phyloP scores from a whole-genome alignment of 2,888 invertebrate species.

The Eupithecia vulgata region DNA sequence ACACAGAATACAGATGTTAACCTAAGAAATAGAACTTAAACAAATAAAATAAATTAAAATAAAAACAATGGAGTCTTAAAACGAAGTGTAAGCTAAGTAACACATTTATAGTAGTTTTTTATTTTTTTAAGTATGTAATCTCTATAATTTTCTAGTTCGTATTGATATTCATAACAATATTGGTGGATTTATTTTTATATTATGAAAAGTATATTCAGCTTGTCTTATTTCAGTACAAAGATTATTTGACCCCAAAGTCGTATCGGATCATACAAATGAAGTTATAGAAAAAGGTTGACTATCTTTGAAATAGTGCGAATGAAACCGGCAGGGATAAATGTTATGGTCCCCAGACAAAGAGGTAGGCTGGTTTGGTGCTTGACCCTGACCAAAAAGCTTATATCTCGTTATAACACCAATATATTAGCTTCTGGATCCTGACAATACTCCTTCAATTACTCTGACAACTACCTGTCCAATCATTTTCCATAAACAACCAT shows the following conservation, averaged over 20 bases:
- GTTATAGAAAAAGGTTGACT: slow-evolving; percentile 49
- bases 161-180: background rate
- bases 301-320: slow-evolving; percentile 44
- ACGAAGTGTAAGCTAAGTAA: no score
- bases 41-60: no score
- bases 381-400: no score
- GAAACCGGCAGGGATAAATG: slow-evolving; percentile 11
- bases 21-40: no score
- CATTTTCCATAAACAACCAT: background rate
- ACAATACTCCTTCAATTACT: background rate
- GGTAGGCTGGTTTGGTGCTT: background rate
- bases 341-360: background rate
- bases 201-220: background rate
- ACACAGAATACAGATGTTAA: no score
- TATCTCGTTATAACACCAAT: no score
- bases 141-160: background rate
- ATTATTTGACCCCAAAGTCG: slow-evolving; percentile 13
- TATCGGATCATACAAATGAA: background rate
- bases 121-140: no score
- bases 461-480: background rate
- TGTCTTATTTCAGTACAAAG: background rate
- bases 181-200: background rate
- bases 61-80: no score
- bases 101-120: no score
- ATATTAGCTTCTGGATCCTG: background rate